Evolutionary conservation across 2,797 vertebrate species (phyloP).

Genomic region (Poeciliopsis gracilis): DNA sequence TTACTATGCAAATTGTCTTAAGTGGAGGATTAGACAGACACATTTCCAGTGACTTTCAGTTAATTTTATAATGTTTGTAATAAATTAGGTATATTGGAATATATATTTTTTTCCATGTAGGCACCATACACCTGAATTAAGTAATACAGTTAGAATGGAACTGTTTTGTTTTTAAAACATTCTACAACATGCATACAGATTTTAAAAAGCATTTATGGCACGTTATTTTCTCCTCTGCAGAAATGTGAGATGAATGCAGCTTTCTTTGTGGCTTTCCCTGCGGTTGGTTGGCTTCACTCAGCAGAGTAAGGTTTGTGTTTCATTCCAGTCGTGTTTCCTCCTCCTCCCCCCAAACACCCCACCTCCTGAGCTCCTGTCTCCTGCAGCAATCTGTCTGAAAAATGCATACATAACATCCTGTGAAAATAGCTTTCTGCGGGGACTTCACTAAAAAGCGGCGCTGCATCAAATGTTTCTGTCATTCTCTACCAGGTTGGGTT

Average conservation of each 20-base stretch:
- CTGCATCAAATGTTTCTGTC: conserved; percentile 74
- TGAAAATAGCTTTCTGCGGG: conserved; percentile 77
- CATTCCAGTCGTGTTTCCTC: conserved; percentile 71
- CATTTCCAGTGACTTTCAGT: conserved; percentile 35
- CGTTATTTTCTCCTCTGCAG: conserved; percentile 44
- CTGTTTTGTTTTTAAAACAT: conserved; percentile 8
- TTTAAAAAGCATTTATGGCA: conserved; percentile 30
- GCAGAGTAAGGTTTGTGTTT: conserved; percentile 62
- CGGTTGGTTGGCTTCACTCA: conserved; percentile 58
- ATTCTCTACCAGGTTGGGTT: conserved; percentile 65
- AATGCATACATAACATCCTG: conserved; percentile 78
- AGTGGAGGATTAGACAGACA: conserved; percentile 39
- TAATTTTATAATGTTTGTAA: conserved; percentile 47
- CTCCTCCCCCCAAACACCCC: conserved; percentile 15
- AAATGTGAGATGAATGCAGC: conserved; percentile 40
- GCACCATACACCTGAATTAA: conserved; percentile 23
- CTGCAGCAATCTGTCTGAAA: conserved; percentile 79
- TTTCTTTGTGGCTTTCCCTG: conserved; percentile 38
- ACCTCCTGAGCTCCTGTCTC: conserved; percentile 72
- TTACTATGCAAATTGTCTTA: conserved; percentile 52
- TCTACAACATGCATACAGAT: conserved; percentile 20
- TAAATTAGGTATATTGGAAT: conserved; percentile 46
- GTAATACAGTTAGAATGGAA: conserved; percentile 16
- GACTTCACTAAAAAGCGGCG: conserved; percentile 69
- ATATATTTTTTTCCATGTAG: conserved; percentile 18